Base-by-base conservation (phyloP, 2,113 vertebrate species). In the Dicaeum eximium region DNA sequence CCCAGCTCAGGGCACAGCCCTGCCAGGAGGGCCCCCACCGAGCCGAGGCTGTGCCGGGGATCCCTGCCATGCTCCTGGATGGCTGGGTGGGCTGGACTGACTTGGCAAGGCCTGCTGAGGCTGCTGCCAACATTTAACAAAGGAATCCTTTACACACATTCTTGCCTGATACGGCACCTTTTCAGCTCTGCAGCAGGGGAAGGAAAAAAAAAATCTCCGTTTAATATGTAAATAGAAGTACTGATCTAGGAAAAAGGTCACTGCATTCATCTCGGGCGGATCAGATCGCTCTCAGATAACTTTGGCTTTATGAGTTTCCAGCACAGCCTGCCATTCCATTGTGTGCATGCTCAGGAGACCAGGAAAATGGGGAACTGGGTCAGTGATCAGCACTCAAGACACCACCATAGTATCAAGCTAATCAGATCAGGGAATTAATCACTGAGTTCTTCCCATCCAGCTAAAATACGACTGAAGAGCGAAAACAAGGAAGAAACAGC, bases 101-200 rank as follows among this genome's bases (percentile, higher is more conserved):
- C 87, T 94, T 93, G 93, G 94, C 94, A 80, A 48, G 48, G 87
- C 42, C 81, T 70, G 8, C 3, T 6, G 58, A 66, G 79, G 38
- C 62, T 85, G 82, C 90, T 94, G 94, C 93, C 90, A 95, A 20
- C 71, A 44, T 50, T 73, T 54, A 94, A 96, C 87, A 95, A 95
- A 95, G 84, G 91, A 97, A 95, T 97, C 90, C 90, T 91, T 96
- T 56, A 86, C 91, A 62, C 75, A 30, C 88, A 47, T 78, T 92
- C 94, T 71, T 90, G 88, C 90, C 60, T 28, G 58, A 56, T 93
- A 45, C 4, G 23, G 90, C 88, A 94, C 93, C 92, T 93, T 96
- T 80, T 70, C 54, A 58, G 81, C 60, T 77, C 79, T 25, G 50
- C 19, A 66, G 85, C 54, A n/a, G 38, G 45, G 14, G 33, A 42